A percentile compares a stretch with the other conserved stretches of the same genome.
phyloP scores from a whole-genome alignment of 2,113 vertebrate genomes.

The Phodopus roborovskii region DNA sequence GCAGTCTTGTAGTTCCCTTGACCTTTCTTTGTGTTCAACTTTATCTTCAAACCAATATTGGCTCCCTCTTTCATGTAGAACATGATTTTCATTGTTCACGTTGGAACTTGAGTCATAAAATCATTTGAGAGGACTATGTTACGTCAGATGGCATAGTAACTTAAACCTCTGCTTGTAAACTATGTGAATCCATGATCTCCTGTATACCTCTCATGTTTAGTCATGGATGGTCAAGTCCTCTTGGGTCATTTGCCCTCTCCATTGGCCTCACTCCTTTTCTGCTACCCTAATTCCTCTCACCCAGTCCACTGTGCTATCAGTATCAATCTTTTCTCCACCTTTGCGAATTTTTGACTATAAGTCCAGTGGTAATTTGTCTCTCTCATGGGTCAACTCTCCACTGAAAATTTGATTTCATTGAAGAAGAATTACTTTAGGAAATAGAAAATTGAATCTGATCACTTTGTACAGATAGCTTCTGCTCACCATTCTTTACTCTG shows the following conservation, averaged over 20 bases:
- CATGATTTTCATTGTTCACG: not conserved
- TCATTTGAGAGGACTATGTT: not conserved
- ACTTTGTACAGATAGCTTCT: not conserved
- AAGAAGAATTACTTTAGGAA: not conserved
- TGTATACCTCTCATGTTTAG: not conserved
- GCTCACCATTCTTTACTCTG: not conserved
- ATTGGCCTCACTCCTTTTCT: not conserved
- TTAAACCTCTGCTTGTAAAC: not conserved
- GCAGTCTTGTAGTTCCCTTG: no score
- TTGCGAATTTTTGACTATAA: not conserved
- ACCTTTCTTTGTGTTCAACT: no score
- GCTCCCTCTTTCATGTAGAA: no score
- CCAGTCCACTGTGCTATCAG: not conserved
- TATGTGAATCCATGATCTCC: not conserved
- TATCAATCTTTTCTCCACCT: not conserved
- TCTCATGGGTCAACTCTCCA: not conserved
- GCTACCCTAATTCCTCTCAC: not conserved
- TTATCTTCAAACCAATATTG: no score
- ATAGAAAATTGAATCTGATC: not conserved
- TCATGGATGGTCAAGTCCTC: not conserved
- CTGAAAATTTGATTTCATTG: not conserved
- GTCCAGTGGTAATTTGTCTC: not conserved
- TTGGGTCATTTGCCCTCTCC: not conserved
- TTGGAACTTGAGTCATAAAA: not conserved
- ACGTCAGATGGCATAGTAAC: not conserved